Evolutionary conservation across 2,113 vertebrate genomes (phyloP), one percentile per base, ranked within the genome.

Genomic region (Labrus mixtus): DNA sequence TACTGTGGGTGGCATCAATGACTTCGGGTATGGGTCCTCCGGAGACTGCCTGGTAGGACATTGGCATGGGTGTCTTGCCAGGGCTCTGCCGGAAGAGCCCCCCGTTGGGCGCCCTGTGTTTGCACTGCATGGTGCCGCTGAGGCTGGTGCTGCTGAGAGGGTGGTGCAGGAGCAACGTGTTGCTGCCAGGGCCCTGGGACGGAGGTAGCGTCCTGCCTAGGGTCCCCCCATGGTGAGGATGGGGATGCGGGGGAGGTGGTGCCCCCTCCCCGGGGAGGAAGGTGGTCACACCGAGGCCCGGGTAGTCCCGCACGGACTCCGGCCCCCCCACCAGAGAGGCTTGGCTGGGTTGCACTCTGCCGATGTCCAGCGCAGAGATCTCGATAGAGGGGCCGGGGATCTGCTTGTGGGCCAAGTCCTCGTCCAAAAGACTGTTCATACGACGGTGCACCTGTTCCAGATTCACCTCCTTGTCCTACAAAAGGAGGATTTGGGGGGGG

Each of bases 11-110:
- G 88, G 96, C 90, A 68, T 99, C 98, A 96, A 97, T 96, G 74
- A 93, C 96, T 95, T 97, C 97, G 85, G 97, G 96, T 89, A 97
- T 97, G 92, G 96, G 95, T 93, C 97, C 97, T 81, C 94, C 96
- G 0, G 96, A 96, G 93, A 98, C 95, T 20, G 95, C 93, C 93
- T 97, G 98, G 94, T 98, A 99, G 81, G 97, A 95, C 95, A 98
- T 95, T 83, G 98, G 97, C 93, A 98, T 97, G 11, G 97, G 96
- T 19, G 96, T 97, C 94, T 99, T 99, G 92, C 96, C 96, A 2
- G 98, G 98, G 80, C 98, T 99, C 95, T 98, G 98, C 75, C 98
- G 96, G 94, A 99, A 99, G 62, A 99, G 95, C 87, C 96, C 98
- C 95, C 98, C 97, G 7, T 99, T 99, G 92, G 98, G 98, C 0